Conservation (phyloP, 2,113 vertebrate species). For the Butorides virescens region DNA sequence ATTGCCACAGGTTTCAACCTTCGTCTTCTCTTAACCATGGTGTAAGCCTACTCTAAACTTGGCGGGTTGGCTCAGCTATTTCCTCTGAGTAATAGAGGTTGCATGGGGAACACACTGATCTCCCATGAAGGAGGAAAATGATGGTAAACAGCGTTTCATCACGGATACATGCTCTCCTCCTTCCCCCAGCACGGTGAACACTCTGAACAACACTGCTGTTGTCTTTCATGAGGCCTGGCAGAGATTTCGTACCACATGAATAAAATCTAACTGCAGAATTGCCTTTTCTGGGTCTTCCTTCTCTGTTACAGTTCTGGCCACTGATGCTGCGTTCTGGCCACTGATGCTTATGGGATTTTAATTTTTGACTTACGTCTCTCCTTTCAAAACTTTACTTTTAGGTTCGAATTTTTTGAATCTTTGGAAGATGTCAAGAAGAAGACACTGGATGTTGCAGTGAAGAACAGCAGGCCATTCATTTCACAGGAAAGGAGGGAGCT, state of each 20-base stretch:
- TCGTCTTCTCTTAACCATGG: slow-evolving; percentile 2
- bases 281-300: background rate
- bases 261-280: background rate
- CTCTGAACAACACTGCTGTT: background rate
- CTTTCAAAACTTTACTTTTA: slow-evolving; percentile 52
- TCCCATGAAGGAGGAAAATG: background rate
- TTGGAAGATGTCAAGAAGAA: slow-evolving; percentile 82
- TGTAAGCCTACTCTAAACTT: background rate
- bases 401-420: slow-evolving; percentile 89
- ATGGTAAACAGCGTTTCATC: background rate
- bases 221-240: background rate
- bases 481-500: slow-evolving; percentile 89
- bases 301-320: background rate
- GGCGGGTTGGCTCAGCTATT: background rate
- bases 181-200: rapidly evolving
- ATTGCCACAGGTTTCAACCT: slow-evolving; percentile 37
- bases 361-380: background rate
- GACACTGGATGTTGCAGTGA: slow-evolving; percentile 88
- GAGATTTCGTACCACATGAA: background rate
- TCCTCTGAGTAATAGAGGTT: slow-evolving; percentile 45
- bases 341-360: background rate
- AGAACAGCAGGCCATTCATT: slow-evolving; percentile 87
- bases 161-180: background rate
- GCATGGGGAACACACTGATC: background rate
- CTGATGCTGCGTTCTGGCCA: background rate